Evolutionary conservation across 2,797 vertebrate species (phyloP).

Genomic region (Syngnathus acus): DNA sequence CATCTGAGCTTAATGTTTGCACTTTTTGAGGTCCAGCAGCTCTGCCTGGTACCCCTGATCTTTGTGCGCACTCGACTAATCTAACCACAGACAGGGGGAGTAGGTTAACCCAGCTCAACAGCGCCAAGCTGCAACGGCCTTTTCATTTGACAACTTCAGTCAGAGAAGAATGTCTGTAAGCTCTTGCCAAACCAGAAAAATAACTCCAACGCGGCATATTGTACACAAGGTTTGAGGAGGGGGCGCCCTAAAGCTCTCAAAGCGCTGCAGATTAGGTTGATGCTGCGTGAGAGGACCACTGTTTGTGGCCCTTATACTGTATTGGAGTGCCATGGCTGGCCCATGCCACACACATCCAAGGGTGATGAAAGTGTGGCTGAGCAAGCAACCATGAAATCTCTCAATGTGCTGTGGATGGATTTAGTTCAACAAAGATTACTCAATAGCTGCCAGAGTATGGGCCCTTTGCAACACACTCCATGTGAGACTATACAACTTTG

Average conservation of each 20-base stretch:
- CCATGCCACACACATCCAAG: slow-evolving; percentile 46
- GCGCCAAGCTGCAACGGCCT: slow-evolving; percentile 75
- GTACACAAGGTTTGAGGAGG: slow-evolving; percentile 39
- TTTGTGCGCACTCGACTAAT: slow-evolving; percentile 74
- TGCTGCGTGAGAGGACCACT: slow-evolving; percentile 30
- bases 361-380: slow-evolving; percentile 47
- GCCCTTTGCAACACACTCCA: neutral
- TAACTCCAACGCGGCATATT: slow-evolving; percentile 79
- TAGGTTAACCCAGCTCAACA: slow-evolving; percentile 80
- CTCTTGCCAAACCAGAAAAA: slow-evolving; percentile 79
- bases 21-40: slow-evolving; percentile 80
- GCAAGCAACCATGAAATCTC: slow-evolving; percentile 45
- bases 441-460: slow-evolving; percentile 8
- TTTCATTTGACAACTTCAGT: slow-evolving; percentile 82
- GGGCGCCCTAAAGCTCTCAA: slow-evolving; percentile 58
- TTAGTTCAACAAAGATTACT: slow-evolving; percentile 36
- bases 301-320: slow-evolving; percentile 45
- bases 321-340: slow-evolving; percentile 35
- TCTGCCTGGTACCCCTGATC: slow-evolving; percentile 90
- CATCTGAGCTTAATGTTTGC: slow-evolving; percentile 88
- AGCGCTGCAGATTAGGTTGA: slow-evolving; percentile 65
- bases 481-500: slow-evolving; percentile 10
- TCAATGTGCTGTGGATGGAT: slow-evolving; percentile 30
- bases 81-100: slow-evolving; percentile 80
- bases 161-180: slow-evolving; percentile 89